phyloP scores from a whole-genome alignment of 2,888 invertebrate species.

The Biston stratarius region DNA sequence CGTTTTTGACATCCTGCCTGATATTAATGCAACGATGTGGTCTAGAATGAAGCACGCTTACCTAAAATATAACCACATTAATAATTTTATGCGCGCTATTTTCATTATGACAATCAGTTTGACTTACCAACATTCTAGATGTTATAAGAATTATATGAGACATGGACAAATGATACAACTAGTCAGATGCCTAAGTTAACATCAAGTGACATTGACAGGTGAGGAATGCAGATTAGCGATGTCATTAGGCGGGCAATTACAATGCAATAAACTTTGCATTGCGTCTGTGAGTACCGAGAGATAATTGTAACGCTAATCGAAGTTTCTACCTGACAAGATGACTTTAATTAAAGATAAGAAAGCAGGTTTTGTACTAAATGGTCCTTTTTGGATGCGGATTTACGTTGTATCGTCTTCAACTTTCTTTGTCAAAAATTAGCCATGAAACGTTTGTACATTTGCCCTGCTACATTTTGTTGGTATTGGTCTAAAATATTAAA shows the following conservation, averaged over 20 bases:
- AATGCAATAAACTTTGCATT: slow-evolving; percentile 8
- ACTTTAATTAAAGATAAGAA: background rate
- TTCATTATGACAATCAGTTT: background rate
- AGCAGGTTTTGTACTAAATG: no score
- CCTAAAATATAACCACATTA: no score
- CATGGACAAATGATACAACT: slow-evolving; percentile 26
- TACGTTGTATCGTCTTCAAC: no score
- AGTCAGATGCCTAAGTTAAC: slow-evolving; percentile 37
- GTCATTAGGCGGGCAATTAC: slow-evolving; percentile 23
- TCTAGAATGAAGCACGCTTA: no score
- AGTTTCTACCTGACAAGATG: background rate
- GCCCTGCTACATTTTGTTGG: no score
- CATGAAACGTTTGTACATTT: no score
- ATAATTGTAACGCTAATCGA: slow-evolving; percentile 19
- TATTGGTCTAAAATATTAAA: no score
- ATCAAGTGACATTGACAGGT: slow-evolving; percentile 44
- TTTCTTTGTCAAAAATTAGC: no score
- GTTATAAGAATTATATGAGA: no score
- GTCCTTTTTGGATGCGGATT: no score
- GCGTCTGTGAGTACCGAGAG: slow-evolving; percentile 6
- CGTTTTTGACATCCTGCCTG: no score
- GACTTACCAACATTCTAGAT: background rate
- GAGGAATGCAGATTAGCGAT: slow-evolving; percentile 31
- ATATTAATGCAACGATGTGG: no score
- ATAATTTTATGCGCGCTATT: background rate